Base-by-base conservation (phyloP, 1,140 invertebrate genomes). In the Melitaea cinxia region DNA sequence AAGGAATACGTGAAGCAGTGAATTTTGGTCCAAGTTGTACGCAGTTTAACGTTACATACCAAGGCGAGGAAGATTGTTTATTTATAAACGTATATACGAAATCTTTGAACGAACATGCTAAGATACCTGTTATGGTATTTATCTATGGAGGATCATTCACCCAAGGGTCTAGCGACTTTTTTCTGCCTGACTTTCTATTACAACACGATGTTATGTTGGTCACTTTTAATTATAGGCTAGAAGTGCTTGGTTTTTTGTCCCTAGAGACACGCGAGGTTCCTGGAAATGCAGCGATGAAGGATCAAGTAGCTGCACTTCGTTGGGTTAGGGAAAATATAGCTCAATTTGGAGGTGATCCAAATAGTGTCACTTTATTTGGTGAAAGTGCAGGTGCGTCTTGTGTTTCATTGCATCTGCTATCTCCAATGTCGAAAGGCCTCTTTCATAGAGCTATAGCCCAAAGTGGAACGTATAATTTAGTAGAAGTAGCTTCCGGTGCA, bases 331-430 rank as follows among this genome's bases (percentile, higher is more conserved):
- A 82, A n/a, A 88, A 91, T 58, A 89, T 91, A 54, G 68, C 64
- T 4, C 53, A 91, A 56, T 96, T 96, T 78, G 95, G 95, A 12
- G 96, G 95, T 1, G 94, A 95, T 80, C 92, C 93, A 0, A 82
- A 94, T 15, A 93, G 92, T 71, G 92, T 97, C 0, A 95, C 94
- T 0, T 83, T 95, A 14, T 95, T 95, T 72, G 14, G 94, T 1
- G 94, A 95, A 73, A 94, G 94, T 67, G 94, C 95, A 0, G 95
- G 95, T 2, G 94, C 94, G 0, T 92, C 91, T 7, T 94, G 93
- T 66, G 93, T 92, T 7, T 94, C 94, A 37, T 93, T 93, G 71
- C 94, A 95, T 65, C 94, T 95, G 92, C 78, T 95, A 12, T 95
- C 94, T 42, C 91, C 93, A 0, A 87, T 95, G 71, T 93, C 94